Evolutionary conservation across 2,113 vertebrate genomes (phyloP).

Genomic region (Lepus europaeus): DNA sequence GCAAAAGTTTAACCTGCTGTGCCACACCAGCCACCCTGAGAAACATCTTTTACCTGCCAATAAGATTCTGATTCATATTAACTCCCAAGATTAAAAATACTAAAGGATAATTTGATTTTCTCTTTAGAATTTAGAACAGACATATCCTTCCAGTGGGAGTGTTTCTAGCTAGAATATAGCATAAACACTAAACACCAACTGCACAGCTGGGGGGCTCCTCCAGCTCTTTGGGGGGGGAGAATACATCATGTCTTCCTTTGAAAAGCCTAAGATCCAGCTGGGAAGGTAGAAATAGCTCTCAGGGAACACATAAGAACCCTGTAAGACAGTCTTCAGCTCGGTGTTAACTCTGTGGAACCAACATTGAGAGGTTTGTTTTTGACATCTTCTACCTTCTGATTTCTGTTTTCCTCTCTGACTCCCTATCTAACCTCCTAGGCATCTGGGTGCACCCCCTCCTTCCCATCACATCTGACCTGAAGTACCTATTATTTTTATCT

Average conservation of each 20-base stretch:
- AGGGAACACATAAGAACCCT: neutral
- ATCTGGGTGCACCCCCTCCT: neutral
- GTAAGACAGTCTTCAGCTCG: neutral
- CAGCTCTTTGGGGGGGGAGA: neutral
- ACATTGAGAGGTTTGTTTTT: neutral
- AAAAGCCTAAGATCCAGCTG: neutral
- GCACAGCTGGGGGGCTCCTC: neutral
- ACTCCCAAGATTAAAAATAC: neutral
- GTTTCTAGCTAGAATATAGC: neutral
- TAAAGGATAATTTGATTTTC: neutral
- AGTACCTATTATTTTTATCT: neutral
- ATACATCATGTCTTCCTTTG: neutral
- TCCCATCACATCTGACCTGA: neutral
- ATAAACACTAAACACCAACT: neutral
- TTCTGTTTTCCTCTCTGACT: neutral
- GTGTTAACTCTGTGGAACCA: neutral
- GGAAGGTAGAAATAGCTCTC: neutral
- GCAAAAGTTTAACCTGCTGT: no score
- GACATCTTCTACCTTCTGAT: neutral
- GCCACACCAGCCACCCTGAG: no score
- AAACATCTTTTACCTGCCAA: neutral
- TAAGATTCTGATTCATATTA: neutral
- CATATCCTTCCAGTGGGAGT: neutral
- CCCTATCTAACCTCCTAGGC: neutral
- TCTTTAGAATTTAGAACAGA: neutral